A percentile compares a stretch with the other conserved stretches of the same genome.
phyloP scores from a whole-genome alignment of 92 coral and sea anemone species.

The Paragorgia papillata region DNA sequence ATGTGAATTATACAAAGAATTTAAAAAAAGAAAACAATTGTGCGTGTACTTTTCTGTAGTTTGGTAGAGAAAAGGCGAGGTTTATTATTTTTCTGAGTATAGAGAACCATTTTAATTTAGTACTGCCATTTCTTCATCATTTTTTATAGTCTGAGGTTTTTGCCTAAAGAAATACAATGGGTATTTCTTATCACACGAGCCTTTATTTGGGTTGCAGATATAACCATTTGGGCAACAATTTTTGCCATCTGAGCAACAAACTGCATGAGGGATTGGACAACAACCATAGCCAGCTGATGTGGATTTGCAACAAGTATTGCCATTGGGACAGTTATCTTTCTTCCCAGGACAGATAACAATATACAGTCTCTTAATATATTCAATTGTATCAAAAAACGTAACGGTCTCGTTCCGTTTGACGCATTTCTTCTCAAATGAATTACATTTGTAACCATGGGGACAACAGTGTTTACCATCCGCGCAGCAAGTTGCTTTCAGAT shows the following conservation, averaged over 20 bases:
- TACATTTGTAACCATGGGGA: slow-evolving; percentile 68
- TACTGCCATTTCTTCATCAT: background rate
- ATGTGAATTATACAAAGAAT: no score
- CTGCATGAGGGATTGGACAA: slow-evolving; percentile 70
- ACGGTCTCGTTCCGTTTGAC: background rate
- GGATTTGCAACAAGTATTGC: slow-evolving; percentile 70
- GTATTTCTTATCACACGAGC: no score
- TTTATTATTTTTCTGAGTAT: no score
- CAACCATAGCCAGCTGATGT: slow-evolving; percentile 68
- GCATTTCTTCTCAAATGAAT: slow-evolving; percentile 9
- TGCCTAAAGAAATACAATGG: no score
- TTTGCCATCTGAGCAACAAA: slow-evolving; percentile 60
- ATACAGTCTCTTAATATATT: background rate
- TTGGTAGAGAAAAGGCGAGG: no score
- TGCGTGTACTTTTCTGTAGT: no score
- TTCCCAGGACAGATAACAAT: slow-evolving; percentile 64
- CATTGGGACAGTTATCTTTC: slow-evolving; percentile 54
- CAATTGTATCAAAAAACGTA: background rate
- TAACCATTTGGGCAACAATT: slow-evolving; percentile 64
- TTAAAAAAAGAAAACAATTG: no score
- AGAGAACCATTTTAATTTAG: background rate
- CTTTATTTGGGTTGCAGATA: background rate
- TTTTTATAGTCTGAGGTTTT: background rate
- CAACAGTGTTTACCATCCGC: slow-evolving; percentile 71
- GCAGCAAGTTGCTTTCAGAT: slow-evolving; percentile 75